phyloP scores from a whole-genome alignment of 2,797 vertebrate genomes.

The Sebastolobus altivelis region DNA sequence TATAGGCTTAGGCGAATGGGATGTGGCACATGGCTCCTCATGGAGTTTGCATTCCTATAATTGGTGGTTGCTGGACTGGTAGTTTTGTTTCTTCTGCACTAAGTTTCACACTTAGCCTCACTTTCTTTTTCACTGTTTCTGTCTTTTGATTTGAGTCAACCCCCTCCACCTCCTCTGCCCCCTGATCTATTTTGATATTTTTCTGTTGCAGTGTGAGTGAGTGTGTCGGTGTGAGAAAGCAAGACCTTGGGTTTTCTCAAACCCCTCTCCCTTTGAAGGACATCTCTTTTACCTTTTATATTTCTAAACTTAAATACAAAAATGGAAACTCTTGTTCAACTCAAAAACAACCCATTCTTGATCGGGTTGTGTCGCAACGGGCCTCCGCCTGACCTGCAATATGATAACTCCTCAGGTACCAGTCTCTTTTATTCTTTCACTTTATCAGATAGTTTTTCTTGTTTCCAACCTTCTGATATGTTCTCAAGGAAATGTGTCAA shows the following conservation, averaged over 20 bases:
- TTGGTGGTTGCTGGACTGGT: background rate
- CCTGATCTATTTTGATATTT: background rate
- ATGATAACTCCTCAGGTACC: constrained; percentile 89
- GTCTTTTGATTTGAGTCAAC: background rate
- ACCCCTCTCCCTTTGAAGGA: constrained; percentile 90
- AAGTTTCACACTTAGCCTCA: background rate
- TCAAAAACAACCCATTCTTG: constrained; percentile 87
- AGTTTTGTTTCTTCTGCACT: constrained; percentile 14
- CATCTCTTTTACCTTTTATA: constrained; percentile 76
- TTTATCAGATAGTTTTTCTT: background rate
- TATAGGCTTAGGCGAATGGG: background rate
- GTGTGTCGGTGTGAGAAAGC: constrained; percentile 44
- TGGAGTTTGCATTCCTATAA: no score
- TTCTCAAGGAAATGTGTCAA: background rate
- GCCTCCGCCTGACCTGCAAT: constrained; percentile 88
- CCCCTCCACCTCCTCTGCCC: background rate
- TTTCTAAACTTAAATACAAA: constrained; percentile 37
- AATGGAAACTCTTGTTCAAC: constrained; percentile 88
- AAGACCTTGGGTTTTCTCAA: constrained; percentile 79
- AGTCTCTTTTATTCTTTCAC: background rate
- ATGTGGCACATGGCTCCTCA: background rate
- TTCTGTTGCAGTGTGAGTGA: constrained; percentile 33
- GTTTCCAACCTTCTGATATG: background rate
- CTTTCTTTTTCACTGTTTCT: constrained; percentile 17
- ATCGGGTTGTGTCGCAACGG: constrained; percentile 86